These are phyloP conservation scores for Reticulitermes lucifugus DNA, from an alignment of 2,888 invertebrate species.

Conservation along the genomic window DNA sequence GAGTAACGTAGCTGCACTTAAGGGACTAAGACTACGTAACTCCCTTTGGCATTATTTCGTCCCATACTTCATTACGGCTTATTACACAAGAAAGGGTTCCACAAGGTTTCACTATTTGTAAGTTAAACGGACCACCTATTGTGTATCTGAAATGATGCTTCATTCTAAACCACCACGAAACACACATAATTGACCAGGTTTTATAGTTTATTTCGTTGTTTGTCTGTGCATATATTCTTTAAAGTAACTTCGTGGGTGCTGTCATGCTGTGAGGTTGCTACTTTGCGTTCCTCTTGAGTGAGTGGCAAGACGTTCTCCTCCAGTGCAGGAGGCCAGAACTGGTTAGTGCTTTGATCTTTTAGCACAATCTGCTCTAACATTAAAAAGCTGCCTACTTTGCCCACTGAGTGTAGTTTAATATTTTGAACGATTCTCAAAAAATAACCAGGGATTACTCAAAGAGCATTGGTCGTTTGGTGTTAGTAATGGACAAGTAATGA, in stretches of 20 bases:
- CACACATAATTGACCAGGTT: conserved; percentile 5
- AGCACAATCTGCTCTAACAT: no score
- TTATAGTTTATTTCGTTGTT: conserved; percentile 1
- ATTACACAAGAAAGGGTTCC: background rate
- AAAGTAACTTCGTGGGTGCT: background rate
- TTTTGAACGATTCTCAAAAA: no score
- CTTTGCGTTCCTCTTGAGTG: background rate
- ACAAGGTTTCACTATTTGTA: conserved; percentile 10
- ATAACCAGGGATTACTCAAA: no score
- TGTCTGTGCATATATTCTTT: background rate
- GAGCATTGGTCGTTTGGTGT: no score
- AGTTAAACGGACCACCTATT: conserved; percentile 18
- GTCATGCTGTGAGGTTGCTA: background rate
- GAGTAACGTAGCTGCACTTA: background rate
- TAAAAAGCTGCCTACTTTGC: no score
- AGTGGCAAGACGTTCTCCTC: background rate
- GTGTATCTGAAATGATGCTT: conserved; percentile 12
- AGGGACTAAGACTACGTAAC: background rate
- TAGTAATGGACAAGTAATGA: no score
- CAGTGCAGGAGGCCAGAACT: no score
- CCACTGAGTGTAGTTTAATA: no score
- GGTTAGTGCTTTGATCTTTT: no score
- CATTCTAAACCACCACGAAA: conserved; percentile 5
- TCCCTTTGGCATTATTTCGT: conserved; percentile 23
- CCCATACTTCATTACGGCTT: conserved; percentile 9